Evolutionary conservation across 2,113 vertebrate species (phyloP).

Genomic region (Pangasianodon hypophthalmus): DNA sequence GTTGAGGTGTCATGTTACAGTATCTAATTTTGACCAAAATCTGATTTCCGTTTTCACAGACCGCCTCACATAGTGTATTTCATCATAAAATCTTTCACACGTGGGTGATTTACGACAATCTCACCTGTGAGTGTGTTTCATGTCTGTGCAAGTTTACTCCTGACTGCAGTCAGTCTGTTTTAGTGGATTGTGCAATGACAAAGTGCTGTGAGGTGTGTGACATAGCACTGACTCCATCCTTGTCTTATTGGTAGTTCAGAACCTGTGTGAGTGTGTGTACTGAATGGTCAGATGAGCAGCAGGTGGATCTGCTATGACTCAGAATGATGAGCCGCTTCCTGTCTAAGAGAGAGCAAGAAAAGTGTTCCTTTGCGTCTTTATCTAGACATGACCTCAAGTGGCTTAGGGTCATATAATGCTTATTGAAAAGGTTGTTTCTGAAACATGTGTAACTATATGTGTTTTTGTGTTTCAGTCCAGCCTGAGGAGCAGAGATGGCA

Average conservation of each 20-base stretch:
- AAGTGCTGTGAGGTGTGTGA: background rate
- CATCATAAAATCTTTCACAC: background rate
- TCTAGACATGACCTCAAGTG: background rate
- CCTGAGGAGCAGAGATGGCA: conserved; percentile 74
- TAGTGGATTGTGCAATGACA: background rate
- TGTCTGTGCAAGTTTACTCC: background rate
- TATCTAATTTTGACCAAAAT: background rate
- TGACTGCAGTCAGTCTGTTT: background rate
- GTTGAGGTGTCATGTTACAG: background rate
- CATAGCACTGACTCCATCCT: background rate
- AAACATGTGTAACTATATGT: background rate
- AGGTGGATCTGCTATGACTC: conserved; percentile 22
- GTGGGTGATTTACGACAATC: background rate
- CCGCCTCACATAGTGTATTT: background rate
- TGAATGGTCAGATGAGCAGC: conserved; percentile 21
- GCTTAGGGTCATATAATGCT: background rate
- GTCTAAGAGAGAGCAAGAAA: background rate
- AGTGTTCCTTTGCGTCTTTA: background rate
- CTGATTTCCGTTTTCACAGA: background rate
- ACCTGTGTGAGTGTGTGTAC: background rate
- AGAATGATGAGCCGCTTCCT: conserved; percentile 7
- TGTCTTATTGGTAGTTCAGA: conserved; percentile 18
- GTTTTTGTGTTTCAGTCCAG: background rate
- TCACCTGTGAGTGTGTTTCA: background rate
- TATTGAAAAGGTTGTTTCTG: background rate